Evolutionary conservation across 2,113 vertebrate genomes (phyloP).

Genomic region (Cololabis saira): DNA sequence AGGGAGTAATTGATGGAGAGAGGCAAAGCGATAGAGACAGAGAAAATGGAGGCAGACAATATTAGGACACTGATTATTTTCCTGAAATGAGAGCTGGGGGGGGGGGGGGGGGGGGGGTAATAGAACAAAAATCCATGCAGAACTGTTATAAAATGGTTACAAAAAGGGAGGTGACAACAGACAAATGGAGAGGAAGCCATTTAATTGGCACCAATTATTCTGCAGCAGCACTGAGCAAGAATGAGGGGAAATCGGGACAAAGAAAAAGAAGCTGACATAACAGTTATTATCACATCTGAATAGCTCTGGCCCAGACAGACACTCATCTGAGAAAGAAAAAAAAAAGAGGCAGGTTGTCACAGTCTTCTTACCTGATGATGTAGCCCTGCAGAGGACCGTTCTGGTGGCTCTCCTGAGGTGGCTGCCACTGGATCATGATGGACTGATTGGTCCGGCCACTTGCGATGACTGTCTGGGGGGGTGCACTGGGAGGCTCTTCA

Average conservation of each 20-base stretch:
- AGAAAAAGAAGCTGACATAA: constrained; percentile 53
- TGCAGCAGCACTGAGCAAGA: constrained; percentile 36
- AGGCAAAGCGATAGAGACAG: constrained; percentile 1
- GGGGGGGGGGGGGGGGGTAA: background rate
- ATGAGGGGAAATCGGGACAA: constrained; percentile 47
- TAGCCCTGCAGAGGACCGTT: constrained; percentile 96
- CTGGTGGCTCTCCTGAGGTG: constrained; percentile 93
- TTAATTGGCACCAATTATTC: constrained; percentile 71
- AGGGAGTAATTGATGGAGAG: constrained; percentile 25
- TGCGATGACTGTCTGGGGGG: constrained; percentile 95
- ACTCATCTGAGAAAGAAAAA: constrained; percentile 19
- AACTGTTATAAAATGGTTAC: constrained; percentile 27
- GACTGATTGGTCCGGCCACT: constrained; percentile 98
- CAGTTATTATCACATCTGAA: constrained; percentile 63
- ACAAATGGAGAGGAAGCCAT: constrained; percentile 50
- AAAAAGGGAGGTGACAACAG: constrained; percentile 47
- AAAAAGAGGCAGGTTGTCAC: constrained; percentile 32
- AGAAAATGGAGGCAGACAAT: constrained; percentile 16
- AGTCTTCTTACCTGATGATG: constrained; percentile 88
- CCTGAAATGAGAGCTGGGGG: background rate
- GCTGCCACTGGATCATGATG: constrained; percentile 99
- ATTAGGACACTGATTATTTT: constrained; percentile 11
- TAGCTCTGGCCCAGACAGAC: constrained; percentile 27
- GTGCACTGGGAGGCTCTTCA: constrained; percentile 93
- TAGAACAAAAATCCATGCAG: constrained; percentile 12